These are phyloP conservation scores for Novumbra hubbsi DNA, from an alignment of 2,797 vertebrate species.

Conservation along the genomic window DNA sequence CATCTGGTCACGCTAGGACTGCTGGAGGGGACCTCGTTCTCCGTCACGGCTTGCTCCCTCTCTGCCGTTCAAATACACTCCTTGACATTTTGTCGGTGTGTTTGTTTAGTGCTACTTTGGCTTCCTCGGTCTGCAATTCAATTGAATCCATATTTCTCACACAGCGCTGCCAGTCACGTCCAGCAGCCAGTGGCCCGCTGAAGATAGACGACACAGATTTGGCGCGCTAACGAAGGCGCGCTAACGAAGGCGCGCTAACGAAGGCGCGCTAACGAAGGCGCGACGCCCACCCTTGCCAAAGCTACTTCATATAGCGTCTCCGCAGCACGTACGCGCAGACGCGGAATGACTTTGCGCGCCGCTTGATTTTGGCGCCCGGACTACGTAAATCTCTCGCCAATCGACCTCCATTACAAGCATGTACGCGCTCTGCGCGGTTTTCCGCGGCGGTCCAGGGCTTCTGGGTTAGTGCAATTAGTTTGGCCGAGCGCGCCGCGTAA, in stretches of 20 bases:
- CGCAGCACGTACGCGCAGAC: constrained; percentile 35
- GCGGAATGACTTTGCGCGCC: constrained; percentile 31
- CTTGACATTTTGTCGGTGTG: constrained; percentile 6
- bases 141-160: constrained; percentile 48
- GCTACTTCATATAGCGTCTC: constrained; percentile 41
- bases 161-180: constrained; percentile 42
- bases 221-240: constrained; percentile 30
- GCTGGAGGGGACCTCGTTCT: constrained; percentile 27
- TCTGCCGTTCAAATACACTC: constrained; percentile 2
- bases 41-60: constrained; percentile 24
- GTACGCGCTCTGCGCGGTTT: constrained; percentile 44
- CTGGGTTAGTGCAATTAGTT: constrained; percentile 62
- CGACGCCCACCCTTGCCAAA: constrained; percentile 15
- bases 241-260: too few species aligned
- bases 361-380: constrained; percentile 39
- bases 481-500: constrained; percentile 46
- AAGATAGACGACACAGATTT: constrained; percentile 42
- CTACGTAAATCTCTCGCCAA: constrained; percentile 57
- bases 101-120: constrained; percentile 15
- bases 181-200: constrained; percentile 24
- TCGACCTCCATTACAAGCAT: constrained; percentile 51
- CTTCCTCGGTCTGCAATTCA: constrained; percentile 36
- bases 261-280: constrained; percentile 32
- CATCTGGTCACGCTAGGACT: constrained; percentile 23
- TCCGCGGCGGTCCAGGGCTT: constrained; percentile 10